Evolutionary conservation across 2,113 vertebrate genomes (phyloP), one percentile per base, ranked within the genome.

Genomic region (Myrmecophaga tridactyla): DNA sequence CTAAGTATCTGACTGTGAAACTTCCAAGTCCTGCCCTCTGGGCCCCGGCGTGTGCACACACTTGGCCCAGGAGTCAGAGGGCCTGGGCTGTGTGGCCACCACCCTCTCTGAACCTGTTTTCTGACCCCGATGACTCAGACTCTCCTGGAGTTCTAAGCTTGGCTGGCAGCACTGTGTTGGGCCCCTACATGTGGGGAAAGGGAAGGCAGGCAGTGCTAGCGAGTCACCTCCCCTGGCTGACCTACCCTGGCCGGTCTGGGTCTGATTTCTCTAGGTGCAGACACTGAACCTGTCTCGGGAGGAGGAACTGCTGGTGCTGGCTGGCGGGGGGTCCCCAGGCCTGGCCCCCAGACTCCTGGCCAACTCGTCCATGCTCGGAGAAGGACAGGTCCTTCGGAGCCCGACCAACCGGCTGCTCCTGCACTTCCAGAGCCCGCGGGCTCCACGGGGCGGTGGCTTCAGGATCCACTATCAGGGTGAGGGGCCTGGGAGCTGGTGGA

Each of bases 391-490:
- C 96, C 99, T 99, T 81, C 99, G 99, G 78, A 99, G 99, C 69
- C 98, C 99, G 60, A 99, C 99, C 97, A 99, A 99, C 96, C 98
- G 99, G 97, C 98, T 99, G 95, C 98, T 99, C 96, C 99, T 99
- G 96, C 98, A 99, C 97, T 99, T 99, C 78, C 99, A 98, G 97
- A 99, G 99, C 85, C 98, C 98, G 39, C 98, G 98, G 39, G 98
- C 98, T 95, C 98, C 96, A 67, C 98, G 98, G 97, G 99, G 99
- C 4, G 98, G 99, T 56, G 96, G 98, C 88, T 99, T 99, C 98
- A 98, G 98, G 97, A 98, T 99, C 94, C 99, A 99, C 96, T 99
- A 99, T 96, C 99, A 99, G 99, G 99, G 99, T 99, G 94, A 98
- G 97, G 65, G 25, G 76, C 58, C 5, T 31, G 34, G 58, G 80